Evolutionary conservation across 2,888 invertebrate genomes (phyloP).

Genomic region (Harpalus rubripes): DNA sequence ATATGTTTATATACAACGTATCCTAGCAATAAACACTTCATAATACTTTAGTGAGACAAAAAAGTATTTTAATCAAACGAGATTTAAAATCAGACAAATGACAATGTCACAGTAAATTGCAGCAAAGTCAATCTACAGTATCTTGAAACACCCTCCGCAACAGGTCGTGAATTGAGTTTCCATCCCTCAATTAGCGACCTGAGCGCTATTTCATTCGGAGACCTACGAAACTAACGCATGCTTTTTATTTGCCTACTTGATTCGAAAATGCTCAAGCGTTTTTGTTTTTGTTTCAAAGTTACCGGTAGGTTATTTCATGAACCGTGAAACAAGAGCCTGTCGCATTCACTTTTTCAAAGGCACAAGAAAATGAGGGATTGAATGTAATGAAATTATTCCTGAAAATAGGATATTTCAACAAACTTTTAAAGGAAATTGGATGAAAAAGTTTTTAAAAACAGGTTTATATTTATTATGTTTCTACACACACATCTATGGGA

Average conservation of each 20-base stretch:
- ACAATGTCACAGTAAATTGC: too few relatives aligned
- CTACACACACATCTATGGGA: too few relatives aligned
- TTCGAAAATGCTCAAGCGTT: slow-evolving; percentile 10
- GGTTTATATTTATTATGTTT: too few relatives aligned
- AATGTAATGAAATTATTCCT: slow-evolving; percentile 37
- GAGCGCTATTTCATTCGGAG: slow-evolving; percentile 14
- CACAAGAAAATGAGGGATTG: background rate
- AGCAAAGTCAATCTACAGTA: too few relatives aligned
- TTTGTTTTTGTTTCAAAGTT: background rate
- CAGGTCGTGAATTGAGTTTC: slow-evolving; percentile 51
- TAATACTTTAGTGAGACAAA: too few relatives aligned
- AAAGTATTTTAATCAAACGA: too few relatives aligned
- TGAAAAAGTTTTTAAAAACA: background rate
- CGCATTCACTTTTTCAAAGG: slow-evolving; percentile 26
- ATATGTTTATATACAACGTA: too few relatives aligned
- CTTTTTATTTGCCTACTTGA: slow-evolving; percentile 35
- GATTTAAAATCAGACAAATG: too few relatives aligned
- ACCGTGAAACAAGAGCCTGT: slow-evolving; percentile 36
- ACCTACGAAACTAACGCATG: background rate
- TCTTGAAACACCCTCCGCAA: background rate
- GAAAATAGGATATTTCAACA: background rate
- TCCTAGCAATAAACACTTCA: too few relatives aligned
- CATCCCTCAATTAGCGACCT: slow-evolving; percentile 26
- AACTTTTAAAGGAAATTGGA: background rate
- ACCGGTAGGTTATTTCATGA: background rate